Evolutionary conservation across 2,113 vertebrate genomes (phyloP).

Genomic region (Paralichthys olivaceus): DNA sequence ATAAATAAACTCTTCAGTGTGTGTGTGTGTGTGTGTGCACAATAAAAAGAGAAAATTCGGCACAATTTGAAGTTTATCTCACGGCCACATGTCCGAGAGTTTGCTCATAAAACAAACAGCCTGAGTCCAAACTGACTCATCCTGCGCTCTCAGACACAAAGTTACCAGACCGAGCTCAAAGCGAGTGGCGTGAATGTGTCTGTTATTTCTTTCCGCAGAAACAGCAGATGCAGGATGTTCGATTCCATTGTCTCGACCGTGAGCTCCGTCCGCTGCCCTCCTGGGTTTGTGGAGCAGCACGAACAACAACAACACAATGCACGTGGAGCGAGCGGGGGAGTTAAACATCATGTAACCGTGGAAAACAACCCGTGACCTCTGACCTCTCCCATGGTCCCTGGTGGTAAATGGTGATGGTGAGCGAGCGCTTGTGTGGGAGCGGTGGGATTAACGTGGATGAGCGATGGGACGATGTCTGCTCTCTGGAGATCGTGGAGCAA

Average conservation of each 20-base stretch:
- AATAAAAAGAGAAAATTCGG: slow-evolving; percentile 44
- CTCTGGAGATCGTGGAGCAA: slow-evolving; percentile 43
- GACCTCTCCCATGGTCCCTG: slow-evolving; percentile 51
- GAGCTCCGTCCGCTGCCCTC: slow-evolving; percentile 22
- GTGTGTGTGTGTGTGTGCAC: neutral
- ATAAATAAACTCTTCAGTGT: neutral
- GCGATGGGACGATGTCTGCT: slow-evolving; percentile 41
- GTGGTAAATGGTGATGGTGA: slow-evolving; percentile 30
- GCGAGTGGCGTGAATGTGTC: slow-evolving; percentile 8
- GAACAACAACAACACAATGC: neutral
- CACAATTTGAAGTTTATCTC: slow-evolving; percentile 1
- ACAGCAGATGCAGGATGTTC: slow-evolving; percentile 40
- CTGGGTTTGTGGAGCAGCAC: slow-evolving; percentile 21
- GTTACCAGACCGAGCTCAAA: slow-evolving; percentile 59
- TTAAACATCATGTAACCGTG: neutral
- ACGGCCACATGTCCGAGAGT: neutral
- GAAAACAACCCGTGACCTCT: slow-evolving; percentile 30
- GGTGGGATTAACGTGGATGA: slow-evolving; percentile 36
- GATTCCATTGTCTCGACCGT: slow-evolving; percentile 45
- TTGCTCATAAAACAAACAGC: slow-evolving; percentile 26
- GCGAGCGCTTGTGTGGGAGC: slow-evolving; percentile 17
- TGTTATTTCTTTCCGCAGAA: neutral
- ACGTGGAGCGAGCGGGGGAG: neutral
- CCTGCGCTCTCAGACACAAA: slow-evolving; percentile 32
- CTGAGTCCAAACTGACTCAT: slow-evolving; percentile 11